phyloP scores from a whole-genome alignment of 2,888 invertebrate species.

The Tetragnatha montana region DNA sequence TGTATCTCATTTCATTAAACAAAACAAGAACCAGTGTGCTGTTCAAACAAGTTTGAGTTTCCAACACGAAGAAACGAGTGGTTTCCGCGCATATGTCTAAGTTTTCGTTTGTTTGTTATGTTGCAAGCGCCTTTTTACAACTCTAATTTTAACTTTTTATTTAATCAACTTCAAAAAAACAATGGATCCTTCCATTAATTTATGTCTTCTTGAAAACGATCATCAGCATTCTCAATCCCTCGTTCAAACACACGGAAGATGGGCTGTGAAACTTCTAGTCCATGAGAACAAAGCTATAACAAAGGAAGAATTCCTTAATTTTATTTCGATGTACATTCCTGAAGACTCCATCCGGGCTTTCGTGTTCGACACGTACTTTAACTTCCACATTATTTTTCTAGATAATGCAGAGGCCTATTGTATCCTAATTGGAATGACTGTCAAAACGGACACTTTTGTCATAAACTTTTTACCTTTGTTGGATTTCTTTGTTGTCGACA shows the following conservation, averaged over 20 bases:
- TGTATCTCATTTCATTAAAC: too few species aligned
- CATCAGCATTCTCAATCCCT: too few species aligned
- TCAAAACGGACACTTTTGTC: background rate
- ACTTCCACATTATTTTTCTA: constrained; percentile 32
- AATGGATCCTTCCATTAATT: too few species aligned
- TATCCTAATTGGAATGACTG: constrained; percentile 15
- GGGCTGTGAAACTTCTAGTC: constrained; percentile 34
- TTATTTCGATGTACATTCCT: constrained; percentile 2
- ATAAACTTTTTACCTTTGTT: constrained; percentile 20
- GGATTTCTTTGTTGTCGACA: constrained; percentile 23
- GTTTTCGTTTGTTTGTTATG: too few species aligned
- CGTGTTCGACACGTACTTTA: constrained; percentile 14
- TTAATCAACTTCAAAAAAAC: too few species aligned
- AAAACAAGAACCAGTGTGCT: too few species aligned
- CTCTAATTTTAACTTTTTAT: too few species aligned
- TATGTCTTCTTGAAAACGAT: too few species aligned
- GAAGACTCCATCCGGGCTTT: constrained; percentile 19
- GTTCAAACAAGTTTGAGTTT: too few species aligned
- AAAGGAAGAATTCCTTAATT: constrained; percentile 27
- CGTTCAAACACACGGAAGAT: background rate
- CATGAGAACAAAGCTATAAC: background rate
- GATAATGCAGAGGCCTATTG: constrained; percentile 24
- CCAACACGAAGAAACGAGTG: too few species aligned
- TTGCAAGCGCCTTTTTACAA: too few species aligned
- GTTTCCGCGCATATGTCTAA: too few species aligned